Evolutionary conservation across 2,113 vertebrate species (phyloP), one percentile per base, ranked within the genome.

Genomic region (Megalops atlanticus): DNA sequence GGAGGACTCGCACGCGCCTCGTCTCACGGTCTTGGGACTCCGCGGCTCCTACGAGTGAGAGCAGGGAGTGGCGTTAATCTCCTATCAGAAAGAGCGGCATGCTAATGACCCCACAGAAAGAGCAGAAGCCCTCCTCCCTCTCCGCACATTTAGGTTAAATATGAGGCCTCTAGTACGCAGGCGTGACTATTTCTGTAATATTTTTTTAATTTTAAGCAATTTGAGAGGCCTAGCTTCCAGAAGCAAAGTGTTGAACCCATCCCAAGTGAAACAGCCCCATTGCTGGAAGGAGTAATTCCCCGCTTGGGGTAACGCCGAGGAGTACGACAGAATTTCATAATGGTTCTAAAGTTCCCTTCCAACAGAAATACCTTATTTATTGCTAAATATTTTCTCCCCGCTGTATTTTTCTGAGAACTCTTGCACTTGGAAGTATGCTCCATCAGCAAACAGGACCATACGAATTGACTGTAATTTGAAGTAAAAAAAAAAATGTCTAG

Each of bases 401-500:
- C 24, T 52, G 41, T 38, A 16, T 70, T 75, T 58, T 73, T 70
- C 21, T 33, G 27, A 43, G 40, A 64, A 81, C 89, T 87, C 86
- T 82, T 45, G 86, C 86, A 85, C 85, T 81, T 85, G 77, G 83
- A 86, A 76, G 74, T 24, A 6, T 80, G 71, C 80, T 74, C 36
- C 45, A 27, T 70, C 76, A 45, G 77, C 43, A 74, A 38, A 10
- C 15, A 45, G 52, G 72, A 70, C 40, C 35, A 18, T 38, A 54
- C 36, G 38, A 18, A 73, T 40, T 86, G 79, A 84, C 89, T 89
- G 78, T 89, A 91, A 92, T 92, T 92, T 88, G n/a, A 83, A 71
- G 69, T 83, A 88, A 91, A 87, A 86, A 54, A 71, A 79, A 88
- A 77, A 82, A 87, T 87, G 87, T 87, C 84, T 75, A 36, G 75